Evolutionary conservation across 1,140 invertebrate genomes (phyloP), one percentile per base, ranked within the genome.

Genomic region (Zaprionus taronus): DNA sequence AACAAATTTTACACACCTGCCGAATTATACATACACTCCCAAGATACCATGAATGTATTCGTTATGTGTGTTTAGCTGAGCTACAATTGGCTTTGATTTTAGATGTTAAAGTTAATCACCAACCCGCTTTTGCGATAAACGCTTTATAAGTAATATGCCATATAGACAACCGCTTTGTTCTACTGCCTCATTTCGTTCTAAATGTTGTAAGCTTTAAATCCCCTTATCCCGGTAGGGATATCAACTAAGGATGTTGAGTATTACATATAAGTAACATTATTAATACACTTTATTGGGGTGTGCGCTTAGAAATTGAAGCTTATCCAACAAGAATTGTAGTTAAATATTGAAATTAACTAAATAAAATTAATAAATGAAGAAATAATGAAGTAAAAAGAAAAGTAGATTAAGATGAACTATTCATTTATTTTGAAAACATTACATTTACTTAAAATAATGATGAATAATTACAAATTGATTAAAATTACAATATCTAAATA

Each of bases 71-170:
- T 47, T 63, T 17, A 38, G 15, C 63, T 26, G 4, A 69, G n/a
- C 57, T 28, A 9, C 20, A 26, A 70, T 55, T 74, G 55, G 58
- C 64, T 63, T 64, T 62, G 44, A 67, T 75, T 82, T 57, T 80
- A 61, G 36, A 87, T 77, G 80, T 75, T 72, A 24, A 24, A 20
- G 20, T 14, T 53, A 24, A 47, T 11, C 36, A 34, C 9, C 31
- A 72, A 49, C 51, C 60, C 82, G 41, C 41, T 47, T 84, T 81
- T 41, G 28, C 53, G 72, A 53, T 24, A 38, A 58, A 69, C 24
- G 47, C 38, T 56, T 34, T 11, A 34, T 41, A 12, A 31, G 6
- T 55, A 28, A 61, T 55, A 56, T 20, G 41, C 12, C 12, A 38
- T 14, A 38, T n/a, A 44, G 11, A 11, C 31, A 34, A 34, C n/a